These are phyloP conservation scores for Parapsyche elsis DNA, from an alignment of 1,140 invertebrate species.

Conservation along the genomic window DNA sequence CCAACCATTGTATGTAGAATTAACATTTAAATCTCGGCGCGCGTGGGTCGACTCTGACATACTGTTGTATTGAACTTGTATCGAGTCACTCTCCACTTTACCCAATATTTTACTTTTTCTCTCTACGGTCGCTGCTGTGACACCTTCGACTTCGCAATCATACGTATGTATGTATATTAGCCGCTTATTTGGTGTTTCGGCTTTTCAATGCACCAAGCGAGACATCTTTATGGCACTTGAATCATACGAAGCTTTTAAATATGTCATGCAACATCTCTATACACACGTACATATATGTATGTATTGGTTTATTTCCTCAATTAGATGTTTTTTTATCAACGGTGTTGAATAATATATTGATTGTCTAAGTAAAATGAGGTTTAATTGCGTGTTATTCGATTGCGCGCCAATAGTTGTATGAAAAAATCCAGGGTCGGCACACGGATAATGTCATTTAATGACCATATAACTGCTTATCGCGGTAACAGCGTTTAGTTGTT, in stretches of 20 bases:
- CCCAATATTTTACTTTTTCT: background rate
- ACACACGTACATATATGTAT: background rate
- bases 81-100: constrained; percentile 2
- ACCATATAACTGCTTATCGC: constrained; percentile 5
- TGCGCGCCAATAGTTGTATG: too few species aligned
- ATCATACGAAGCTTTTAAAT: too few species aligned
- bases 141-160: too few species aligned
- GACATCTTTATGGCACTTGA: too few species aligned
- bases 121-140: background rate
- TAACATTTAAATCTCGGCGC: constrained; percentile 15
- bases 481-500: background rate
- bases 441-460: constrained; percentile 40
- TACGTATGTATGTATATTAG: background rate
- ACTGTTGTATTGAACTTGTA: constrained; percentile 27
- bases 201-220: too few species aligned
- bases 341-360: too few species aligned
- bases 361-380: too few species aligned
- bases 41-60: background rate
- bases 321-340: too few species aligned
- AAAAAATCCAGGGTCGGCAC: constrained; percentile 39
- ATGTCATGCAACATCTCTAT: background rate
- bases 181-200: background rate
- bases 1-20: constrained; percentile 8
- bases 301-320: background rate
- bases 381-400: too few species aligned